Evolutionary conservation across 1,140 invertebrate genomes (phyloP).

Genomic region (Drosophila ananassae): DNA sequence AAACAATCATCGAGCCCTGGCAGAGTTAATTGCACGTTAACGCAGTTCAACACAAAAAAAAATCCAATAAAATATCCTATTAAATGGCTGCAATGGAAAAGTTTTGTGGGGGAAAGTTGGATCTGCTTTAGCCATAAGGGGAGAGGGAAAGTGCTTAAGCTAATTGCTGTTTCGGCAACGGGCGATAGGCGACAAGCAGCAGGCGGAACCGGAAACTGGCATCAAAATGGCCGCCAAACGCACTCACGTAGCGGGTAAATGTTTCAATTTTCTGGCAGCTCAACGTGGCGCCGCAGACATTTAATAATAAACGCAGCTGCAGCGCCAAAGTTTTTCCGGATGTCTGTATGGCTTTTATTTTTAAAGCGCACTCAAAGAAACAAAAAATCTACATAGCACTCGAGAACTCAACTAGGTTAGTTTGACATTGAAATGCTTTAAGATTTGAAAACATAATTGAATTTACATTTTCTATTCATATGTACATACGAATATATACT

Average conservation of each 20-base stretch:
- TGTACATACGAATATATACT: too few relatives aligned
- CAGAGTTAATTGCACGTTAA: constrained; percentile 73
- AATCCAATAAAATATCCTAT: constrained; percentile 15
- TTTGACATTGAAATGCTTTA: too few relatives aligned
- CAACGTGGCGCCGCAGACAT: constrained; percentile 66
- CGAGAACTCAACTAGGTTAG: too few relatives aligned
- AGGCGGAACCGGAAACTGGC: constrained; percentile 52
- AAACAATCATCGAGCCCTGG: constrained; percentile 48
- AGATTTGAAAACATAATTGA: too few relatives aligned
- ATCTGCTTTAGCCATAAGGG: too few relatives aligned
- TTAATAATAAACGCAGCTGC: constrained; percentile 69
- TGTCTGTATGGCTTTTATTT: background rate
- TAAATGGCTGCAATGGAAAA: background rate
- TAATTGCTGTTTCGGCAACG: constrained; percentile 63
- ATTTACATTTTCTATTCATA: background rate
- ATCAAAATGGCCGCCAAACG: constrained; percentile 52
- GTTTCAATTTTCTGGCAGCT: constrained; percentile 77
- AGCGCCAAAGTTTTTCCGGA: constrained; percentile 37
- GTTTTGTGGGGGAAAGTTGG: background rate
- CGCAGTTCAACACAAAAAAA: constrained; percentile 10
- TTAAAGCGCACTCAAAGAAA: constrained; percentile 2
- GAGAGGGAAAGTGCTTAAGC: constrained; percentile 53
- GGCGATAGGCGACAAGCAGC: constrained; percentile 16
- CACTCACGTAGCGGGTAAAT: constrained; percentile 66
- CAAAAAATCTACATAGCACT: constrained; percentile 2